These are phyloP conservation scores for Pentalonia nigronervosa DNA, from an alignment of 1,140 invertebrate genomes.

Conservation along the genomic window DNA sequence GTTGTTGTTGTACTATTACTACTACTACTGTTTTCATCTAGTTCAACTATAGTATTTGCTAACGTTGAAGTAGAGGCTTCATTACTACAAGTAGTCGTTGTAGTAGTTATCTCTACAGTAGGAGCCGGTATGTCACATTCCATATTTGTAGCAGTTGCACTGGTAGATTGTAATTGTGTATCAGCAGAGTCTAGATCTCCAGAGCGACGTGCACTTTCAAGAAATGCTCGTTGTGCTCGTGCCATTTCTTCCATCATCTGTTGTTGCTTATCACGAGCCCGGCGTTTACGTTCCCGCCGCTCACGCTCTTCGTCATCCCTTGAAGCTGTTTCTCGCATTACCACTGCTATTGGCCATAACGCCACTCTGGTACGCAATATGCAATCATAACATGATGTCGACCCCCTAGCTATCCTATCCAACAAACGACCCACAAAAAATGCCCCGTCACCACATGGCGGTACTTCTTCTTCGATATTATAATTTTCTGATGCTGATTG, in stretches of 20 bases:
- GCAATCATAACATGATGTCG: background rate
- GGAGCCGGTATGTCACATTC: slow-evolving; percentile 76
- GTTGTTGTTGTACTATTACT: background rate
- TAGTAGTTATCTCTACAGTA: background rate
- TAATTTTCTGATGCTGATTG: background rate
- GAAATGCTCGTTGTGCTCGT: background rate
- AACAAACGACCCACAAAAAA: slow-evolving; percentile 29
- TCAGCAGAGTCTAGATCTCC: slow-evolving; percentile 13
- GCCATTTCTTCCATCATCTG: slow-evolving; percentile 44
- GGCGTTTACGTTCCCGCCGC: slow-evolving; percentile 8
- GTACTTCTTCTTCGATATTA: background rate
- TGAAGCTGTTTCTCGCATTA: slow-evolving; percentile 29
- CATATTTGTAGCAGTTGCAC: slow-evolving; percentile 65
- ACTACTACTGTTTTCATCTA: background rate
- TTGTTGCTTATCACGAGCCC: background rate
- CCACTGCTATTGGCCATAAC: slow-evolving; percentile 34
- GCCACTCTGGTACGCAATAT: background rate
- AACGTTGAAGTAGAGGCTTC: background rate
- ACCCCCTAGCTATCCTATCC: background rate
- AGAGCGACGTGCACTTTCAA: slow-evolving; percentile 20
- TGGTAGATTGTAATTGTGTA: background rate
- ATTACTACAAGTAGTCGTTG: background rate
- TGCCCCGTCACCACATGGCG: background rate
- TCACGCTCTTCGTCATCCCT: slow-evolving; percentile 11
- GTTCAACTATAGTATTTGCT: background rate